These are phyloP conservation scores for Geococcyx californianus DNA, from an alignment of 2,113 vertebrate genomes.

Conservation along the genomic window DNA sequence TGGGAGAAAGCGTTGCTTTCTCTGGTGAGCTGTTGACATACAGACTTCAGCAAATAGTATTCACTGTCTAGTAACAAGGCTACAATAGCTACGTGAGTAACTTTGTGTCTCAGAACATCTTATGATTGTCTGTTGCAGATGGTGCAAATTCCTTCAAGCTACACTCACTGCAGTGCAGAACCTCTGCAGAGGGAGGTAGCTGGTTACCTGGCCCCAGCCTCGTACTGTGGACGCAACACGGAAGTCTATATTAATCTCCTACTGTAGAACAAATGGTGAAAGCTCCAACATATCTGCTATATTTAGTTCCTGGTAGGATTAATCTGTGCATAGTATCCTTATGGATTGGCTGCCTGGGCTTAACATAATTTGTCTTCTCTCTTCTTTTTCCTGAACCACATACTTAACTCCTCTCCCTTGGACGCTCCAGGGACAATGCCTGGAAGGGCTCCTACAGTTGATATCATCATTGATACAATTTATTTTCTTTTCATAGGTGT, in stretches of 20 bases:
- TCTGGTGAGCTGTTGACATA: neutral
- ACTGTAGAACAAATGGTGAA: neutral
- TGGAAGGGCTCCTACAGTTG: neutral
- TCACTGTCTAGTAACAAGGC: neutral
- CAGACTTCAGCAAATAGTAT: neutral
- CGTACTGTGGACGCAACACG: too few species aligned
- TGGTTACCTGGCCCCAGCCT: neutral
- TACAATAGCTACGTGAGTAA: neutral
- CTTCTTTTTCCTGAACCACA: neutral
- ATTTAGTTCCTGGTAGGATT: neutral
- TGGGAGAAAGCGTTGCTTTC: neutral
- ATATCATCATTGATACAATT: neutral
- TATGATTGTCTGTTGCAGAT: neutral
- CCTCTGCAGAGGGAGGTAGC: neutral
- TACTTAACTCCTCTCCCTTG: neutral
- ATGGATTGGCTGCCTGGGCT: neutral
- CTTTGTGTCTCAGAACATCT: neutral
- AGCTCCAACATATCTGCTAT: neutral
- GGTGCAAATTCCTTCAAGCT: neutral
- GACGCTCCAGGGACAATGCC: neutral
- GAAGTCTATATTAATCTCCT: neutral
- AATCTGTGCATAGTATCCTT: neutral
- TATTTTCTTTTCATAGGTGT: constrained; percentile 31
- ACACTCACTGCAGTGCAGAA: neutral
- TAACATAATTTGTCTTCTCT: neutral